A percentile compares a stretch with the other conserved stretches of the same genome.
Conservation (phyloP, 1,140 invertebrate species). For the Anastatus disparis region DNA sequence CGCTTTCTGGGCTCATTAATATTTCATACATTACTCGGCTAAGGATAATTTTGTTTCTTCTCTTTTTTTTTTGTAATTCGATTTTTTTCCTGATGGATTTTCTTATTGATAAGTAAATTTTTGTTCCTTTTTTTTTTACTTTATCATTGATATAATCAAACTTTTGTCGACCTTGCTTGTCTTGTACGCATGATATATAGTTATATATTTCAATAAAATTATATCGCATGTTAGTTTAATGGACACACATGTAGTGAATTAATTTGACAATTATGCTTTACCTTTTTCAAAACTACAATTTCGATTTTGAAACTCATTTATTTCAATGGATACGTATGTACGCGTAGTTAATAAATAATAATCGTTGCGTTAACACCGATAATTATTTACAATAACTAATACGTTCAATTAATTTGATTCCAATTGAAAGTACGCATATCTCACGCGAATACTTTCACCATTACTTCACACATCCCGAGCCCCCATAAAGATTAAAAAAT, state of each 20-base stretch:
- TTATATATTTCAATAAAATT: too few species aligned
- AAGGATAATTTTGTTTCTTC: not conserved
- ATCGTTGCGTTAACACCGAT: not conserved
- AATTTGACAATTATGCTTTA: too few species aligned
- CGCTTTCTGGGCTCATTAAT: constrained; percentile 8
- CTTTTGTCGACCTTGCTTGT: too few species aligned
- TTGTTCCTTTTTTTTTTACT: not conserved
- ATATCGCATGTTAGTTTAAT: too few species aligned
- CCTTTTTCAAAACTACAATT: too few species aligned
- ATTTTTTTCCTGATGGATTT: not conserved
- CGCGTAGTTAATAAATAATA: too few species aligned
- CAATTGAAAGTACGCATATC: constrained; percentile 54
- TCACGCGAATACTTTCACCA: constrained; percentile 58
- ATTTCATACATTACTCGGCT: constrained; percentile 3
- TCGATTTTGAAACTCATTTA: too few species aligned
- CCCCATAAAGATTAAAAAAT: too few species aligned
- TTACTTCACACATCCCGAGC: constrained; percentile 52
- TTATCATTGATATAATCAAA: not conserved
- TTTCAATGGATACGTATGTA: too few species aligned
- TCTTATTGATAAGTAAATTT: not conserved
- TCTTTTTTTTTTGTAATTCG: not conserved
- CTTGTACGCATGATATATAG: too few species aligned
- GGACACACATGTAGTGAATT: too few species aligned
- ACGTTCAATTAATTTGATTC: constrained; percentile 61
- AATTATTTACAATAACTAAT: constrained; percentile 11